Conservation (phyloP, 2,113 vertebrate genomes). For the Dinomys branickii region DNA sequence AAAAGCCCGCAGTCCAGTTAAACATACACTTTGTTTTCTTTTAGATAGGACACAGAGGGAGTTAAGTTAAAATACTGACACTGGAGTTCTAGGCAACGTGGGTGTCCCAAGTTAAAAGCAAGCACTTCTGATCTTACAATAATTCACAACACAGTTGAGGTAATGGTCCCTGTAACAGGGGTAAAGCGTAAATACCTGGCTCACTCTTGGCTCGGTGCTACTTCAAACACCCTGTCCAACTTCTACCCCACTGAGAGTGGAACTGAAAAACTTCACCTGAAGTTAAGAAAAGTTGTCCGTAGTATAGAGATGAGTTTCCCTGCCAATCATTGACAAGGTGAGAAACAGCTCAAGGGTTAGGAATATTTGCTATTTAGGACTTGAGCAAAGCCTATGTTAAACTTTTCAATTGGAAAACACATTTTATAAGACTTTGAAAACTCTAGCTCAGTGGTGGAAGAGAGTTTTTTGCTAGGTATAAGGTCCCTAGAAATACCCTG, state of each 20-base stretch:
- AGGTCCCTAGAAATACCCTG: neutral
- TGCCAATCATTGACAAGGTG: neutral
- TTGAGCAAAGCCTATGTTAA: neutral
- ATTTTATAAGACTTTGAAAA: neutral
- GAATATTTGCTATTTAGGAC: neutral
- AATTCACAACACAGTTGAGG: neutral
- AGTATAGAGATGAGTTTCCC: neutral
- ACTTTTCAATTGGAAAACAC: slow-evolving; percentile 8
- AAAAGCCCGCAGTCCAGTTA: neutral
- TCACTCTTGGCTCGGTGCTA: neutral
- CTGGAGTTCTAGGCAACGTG: neutral
- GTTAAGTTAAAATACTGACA: slow-evolving; percentile 21
- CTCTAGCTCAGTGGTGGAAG: neutral
- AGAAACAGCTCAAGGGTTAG: neutral
- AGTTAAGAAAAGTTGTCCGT: neutral
- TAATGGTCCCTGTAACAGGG: neutral
- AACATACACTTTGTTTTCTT: neutral
- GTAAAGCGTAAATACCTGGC: neutral
- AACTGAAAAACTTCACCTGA: neutral
- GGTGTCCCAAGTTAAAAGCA: neutral
- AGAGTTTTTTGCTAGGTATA: neutral
- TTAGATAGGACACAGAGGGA: neutral
- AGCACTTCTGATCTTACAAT: neutral
- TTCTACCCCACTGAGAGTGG: neutral
- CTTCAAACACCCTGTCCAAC: neutral